Evolutionary conservation across 2,113 vertebrate genomes (phyloP), one percentile per base, ranked within the genome.

Genomic region (Cottus gobio): DNA sequence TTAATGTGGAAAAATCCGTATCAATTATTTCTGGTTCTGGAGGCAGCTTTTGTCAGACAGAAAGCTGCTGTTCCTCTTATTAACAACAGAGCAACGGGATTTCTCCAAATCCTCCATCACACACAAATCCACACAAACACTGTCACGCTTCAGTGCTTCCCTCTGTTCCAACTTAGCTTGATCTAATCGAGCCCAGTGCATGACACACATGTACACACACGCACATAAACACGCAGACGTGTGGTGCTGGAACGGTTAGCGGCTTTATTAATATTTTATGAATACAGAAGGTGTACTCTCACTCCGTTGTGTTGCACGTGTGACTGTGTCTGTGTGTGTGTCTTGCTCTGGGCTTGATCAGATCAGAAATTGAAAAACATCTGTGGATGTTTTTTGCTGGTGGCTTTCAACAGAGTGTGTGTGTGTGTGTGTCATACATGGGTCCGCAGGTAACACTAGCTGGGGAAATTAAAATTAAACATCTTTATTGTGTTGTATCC

Each of bases 291-390:
- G 60, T 79, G 50, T 68, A 77, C 54, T 50, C 66, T 85, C 30
- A 69, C 70, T 76, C 77, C 15, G 26, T 64, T 85, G 26, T 67
- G 65, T 68, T 36, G 34, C 34, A 22, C 46, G 46, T 70, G 72
- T 72, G 28, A n/a, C 3, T 71, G 36, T 42, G 64, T 70, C 37
- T 72, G 39, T 61, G 9, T 76, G 68, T 69, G 68, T 69, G 37
- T 72, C 63, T 89, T 5, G 26, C 87, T 91, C 39, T 79, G 61
- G 71, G 79, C 57, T 79, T 79, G 62, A 90, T 87, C 82, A 58
- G 83, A 87, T 88, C 69, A 67, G 77, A 86, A 81, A 85, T 65
- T 85, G 56, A 77, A 88, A 89, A 90, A 85, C 58, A 81, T 90
- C 62, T 83, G 80, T 69, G 30, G 58, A 75, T 83, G 36, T 67